Evolutionary conservation across 64 coral and sea anemone genomes (phyloP), one percentile per base, ranked within the genome.

Genomic region (Montipora foliosa): DNA sequence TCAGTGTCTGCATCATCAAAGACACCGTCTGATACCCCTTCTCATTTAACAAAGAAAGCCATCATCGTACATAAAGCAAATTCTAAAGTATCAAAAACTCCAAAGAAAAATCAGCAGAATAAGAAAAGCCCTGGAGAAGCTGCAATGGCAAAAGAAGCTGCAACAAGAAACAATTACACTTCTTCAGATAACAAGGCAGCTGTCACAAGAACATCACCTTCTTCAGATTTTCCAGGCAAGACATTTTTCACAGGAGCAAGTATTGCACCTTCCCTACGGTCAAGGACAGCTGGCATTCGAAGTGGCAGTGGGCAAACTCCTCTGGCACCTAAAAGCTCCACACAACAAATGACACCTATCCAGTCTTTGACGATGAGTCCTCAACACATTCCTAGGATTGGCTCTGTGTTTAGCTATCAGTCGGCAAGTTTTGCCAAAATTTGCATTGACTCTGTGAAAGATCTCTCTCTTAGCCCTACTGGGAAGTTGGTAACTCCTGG

Each of bases 361-460:
- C 82, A 72, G 17, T 19, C 82, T 12, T n/a, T 50, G 3, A 86
- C 47, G 0, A 86, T 86, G 82, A 7, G 37, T 44, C 46, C 19
- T 50, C 82, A 86, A 64, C 82, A 49, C 4, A 51, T 86, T 50
- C 82, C 82, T 49, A 86, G 68, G 19, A 86, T 86, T 69, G 82
- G 68, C 47, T 71, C 67, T 8, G 37, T 86, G 8, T 86, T 70
- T 72, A 86, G 82, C 71, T 86, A 86, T 12, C 82, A 70, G 17
- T 86, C 82, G 4, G 14, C 16, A 2, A 16, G 47, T 78, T 48
- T 19, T 16, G 5, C 76, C 14, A 78, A 69, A 70, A 68, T 67
- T 72, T 70, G 64, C 16, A 71, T 86, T 48, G 82, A 86, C 10
- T 69, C 82, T 86, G 82, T 70, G 15, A 86, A 86, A 51, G 82